Conservation (phyloP, 2,888 invertebrate species). For the Caenorhabditis afra region DNA sequence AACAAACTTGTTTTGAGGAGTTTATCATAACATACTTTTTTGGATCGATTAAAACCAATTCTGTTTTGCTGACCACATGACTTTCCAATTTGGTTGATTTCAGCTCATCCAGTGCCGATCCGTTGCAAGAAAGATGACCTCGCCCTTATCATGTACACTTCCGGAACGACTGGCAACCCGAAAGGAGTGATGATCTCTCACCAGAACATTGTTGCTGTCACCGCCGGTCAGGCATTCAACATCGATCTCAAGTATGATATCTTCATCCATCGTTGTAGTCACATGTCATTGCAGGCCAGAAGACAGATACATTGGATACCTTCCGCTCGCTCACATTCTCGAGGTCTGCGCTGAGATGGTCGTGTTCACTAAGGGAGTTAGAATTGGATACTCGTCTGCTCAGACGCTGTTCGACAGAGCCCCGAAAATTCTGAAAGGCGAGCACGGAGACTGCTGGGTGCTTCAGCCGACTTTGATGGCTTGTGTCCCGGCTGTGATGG, state of each 20-base stretch:
- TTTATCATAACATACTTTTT: no score
- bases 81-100: no score
- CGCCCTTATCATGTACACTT: constrained; percentile 99
- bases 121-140: constrained; percentile 87
- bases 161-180: constrained; percentile 90
- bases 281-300: constrained; percentile 61
- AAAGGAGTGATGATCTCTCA: constrained; percentile 82
- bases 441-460: constrained; percentile 93
- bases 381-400: constrained; percentile 96
- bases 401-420: constrained; percentile 86
- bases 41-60: no score
- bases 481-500: constrained; percentile 96
- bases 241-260: constrained; percentile 38
- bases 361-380: constrained; percentile 83
- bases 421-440: constrained; percentile 95
- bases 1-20: no score
- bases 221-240: constrained; percentile 81
- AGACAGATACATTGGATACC: constrained; percentile 93
- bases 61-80: no score
- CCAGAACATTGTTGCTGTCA: constrained; percentile 82
- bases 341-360: constrained; percentile 89
- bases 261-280: no score
- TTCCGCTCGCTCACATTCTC: constrained; percentile 96
- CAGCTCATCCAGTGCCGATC: constrained; percentile 56
- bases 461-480: constrained; percentile 95